Conservation (phyloP, 2,797 vertebrate species). For the Notolabrus celidotus region DNA sequence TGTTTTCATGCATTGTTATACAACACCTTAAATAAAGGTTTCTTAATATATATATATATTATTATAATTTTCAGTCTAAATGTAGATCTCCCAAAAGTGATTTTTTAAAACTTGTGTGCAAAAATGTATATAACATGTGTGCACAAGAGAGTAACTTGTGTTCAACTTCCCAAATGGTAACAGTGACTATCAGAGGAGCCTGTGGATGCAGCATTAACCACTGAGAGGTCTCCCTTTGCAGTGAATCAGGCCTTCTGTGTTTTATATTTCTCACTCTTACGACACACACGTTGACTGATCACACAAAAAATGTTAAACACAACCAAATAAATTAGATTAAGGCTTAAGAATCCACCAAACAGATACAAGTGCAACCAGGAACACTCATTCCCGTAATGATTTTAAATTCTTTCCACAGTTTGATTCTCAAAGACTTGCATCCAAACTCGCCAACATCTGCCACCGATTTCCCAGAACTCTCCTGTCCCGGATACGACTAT, state of each 20-base stretch:
- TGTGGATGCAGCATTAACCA: background rate
- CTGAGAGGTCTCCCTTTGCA: background rate
- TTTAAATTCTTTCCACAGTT: conserved; percentile 23
- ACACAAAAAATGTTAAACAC: background rate
- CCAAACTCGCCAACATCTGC: conserved; percentile 62
- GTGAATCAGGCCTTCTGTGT: background rate
- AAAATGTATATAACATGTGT: too few species aligned
- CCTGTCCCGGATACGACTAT: conserved; percentile 46
- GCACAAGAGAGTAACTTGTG: too few species aligned
- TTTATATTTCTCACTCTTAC: background rate
- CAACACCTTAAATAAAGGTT: too few species aligned
- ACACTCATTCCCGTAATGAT: conserved; percentile 2
- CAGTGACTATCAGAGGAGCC: background rate
- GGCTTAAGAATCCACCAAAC: background rate
- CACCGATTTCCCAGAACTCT: conserved; percentile 55
- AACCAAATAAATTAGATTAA: background rate
- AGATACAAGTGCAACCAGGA: conserved; percentile 1
- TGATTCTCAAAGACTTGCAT: conserved; percentile 1
- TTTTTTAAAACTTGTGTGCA: too few species aligned
- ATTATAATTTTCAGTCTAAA: too few species aligned
- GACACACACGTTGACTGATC: too few species aligned
- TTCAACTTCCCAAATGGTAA: too few species aligned
- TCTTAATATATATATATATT: too few species aligned
- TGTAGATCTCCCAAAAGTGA: too few species aligned
- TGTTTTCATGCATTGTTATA: too few species aligned